These are phyloP conservation scores for Oriolus oriolus DNA, from an alignment of 2,113 vertebrate genomes.

Conservation along the genomic window DNA sequence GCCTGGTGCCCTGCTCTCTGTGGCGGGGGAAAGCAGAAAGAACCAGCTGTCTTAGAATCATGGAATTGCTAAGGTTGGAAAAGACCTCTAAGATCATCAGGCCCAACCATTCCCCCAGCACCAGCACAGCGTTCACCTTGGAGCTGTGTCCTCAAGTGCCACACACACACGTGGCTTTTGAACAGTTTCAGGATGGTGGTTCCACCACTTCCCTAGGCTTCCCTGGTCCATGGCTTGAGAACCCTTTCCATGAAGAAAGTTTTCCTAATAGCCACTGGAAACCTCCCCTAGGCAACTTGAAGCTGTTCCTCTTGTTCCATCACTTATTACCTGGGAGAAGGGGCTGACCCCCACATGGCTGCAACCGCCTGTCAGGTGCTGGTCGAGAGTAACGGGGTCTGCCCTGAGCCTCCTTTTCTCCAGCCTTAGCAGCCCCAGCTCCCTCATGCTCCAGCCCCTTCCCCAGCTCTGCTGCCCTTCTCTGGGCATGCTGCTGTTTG, in stretches of 20 bases:
- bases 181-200: not conserved
- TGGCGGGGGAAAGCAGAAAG: not conserved
- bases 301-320: not conserved
- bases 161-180: not conserved
- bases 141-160: not conserved
- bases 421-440: not conserved
- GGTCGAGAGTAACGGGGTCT: not conserved
- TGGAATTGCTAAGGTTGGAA: not conserved
- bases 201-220: not conserved
- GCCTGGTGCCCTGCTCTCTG: not conserved
- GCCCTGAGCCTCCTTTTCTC: not conserved
- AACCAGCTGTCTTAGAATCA: not conserved
- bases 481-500: not conserved
- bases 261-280: not conserved
- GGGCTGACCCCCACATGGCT: not conserved
- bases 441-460: not conserved
- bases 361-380: not conserved
- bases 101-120: not conserved
- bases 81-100: not conserved
- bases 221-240: not conserved
- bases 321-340: not conserved
- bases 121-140: not conserved
- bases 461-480: not conserved
- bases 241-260: not conserved
- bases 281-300: not conserved